Evolutionary conservation across 2,888 invertebrate species (phyloP).

Genomic region (Caenorhabditis sp.): DNA sequence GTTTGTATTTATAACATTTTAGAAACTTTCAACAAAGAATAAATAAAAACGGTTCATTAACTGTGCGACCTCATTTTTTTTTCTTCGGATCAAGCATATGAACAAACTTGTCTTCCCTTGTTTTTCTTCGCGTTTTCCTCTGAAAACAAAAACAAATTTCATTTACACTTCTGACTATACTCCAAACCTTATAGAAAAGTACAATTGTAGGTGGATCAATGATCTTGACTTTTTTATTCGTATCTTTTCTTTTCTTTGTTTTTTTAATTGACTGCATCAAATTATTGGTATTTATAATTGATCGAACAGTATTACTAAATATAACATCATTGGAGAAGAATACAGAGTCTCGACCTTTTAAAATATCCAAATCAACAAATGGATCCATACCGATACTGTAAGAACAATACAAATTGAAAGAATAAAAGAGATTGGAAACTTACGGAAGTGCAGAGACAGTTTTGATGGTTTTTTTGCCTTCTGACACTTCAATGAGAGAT

Average conservation of each 20-base stretch:
- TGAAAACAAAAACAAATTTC: no score
- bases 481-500: neutral
- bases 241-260: neutral
- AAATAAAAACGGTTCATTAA: no score
- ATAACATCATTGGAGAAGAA: neutral
- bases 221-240: neutral
- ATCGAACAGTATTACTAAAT: neutral
- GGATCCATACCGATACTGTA: neutral
- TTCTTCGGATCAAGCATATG: neutral
- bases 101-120: neutral
- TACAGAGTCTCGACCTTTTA: neutral
- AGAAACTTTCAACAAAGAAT: no score
- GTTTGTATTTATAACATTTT: no score
- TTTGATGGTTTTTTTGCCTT: neutral
- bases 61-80: neutral
- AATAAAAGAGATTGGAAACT: no score
- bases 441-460: neutral
- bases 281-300: neutral
- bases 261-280: neutral
- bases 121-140: neutral
- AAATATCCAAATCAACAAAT: neutral
- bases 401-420: no score
- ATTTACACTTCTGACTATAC: no score
- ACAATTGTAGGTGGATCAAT: neutral
- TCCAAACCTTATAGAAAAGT: neutral